These are phyloP conservation scores for Ophion costatus DNA, from an alignment of 2,888 invertebrate species.

Conservation along the genomic window DNA sequence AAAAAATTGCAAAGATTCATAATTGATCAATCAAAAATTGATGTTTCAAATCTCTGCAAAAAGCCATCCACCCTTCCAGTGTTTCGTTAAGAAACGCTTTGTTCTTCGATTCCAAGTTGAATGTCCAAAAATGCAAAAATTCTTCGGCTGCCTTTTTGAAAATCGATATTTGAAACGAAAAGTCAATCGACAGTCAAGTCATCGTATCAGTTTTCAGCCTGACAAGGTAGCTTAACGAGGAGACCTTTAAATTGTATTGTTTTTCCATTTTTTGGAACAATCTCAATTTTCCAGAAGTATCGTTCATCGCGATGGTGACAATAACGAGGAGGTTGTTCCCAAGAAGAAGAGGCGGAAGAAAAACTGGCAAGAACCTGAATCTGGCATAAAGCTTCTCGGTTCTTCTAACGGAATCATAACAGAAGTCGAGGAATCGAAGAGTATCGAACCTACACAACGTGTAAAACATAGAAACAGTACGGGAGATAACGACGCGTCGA, in stretches of 20 bases:
- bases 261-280: too few relatives aligned
- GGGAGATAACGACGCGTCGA: constrained; percentile 51
- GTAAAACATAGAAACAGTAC: constrained; percentile 50
- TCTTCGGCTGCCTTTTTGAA: too few relatives aligned
- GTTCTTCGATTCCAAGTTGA: too few relatives aligned
- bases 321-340: constrained; percentile 9
- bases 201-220: background rate
- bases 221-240: background rate
- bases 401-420: constrained; percentile 67
- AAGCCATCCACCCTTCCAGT: too few relatives aligned
- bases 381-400: constrained; percentile 75
- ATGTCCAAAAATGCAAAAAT: too few relatives aligned
- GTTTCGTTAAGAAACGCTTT: too few relatives aligned
- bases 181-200: too few relatives aligned
- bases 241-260: background rate
- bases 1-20: too few relatives aligned
- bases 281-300: constrained; percentile 74
- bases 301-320: constrained; percentile 52
- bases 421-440: constrained; percentile 50
- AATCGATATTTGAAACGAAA: too few relatives aligned
- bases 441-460: background rate
- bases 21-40: too few relatives aligned
- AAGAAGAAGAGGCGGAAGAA: constrained; percentile 49
- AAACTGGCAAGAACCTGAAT: constrained; percentile 12
- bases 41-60: too few relatives aligned